A percentile compares a stretch with the other conserved stretches of the same genome.
Evolutionary conservation across 1,140 invertebrate genomes (phyloP).

Genomic region (Apolygus lucorum): DNA sequence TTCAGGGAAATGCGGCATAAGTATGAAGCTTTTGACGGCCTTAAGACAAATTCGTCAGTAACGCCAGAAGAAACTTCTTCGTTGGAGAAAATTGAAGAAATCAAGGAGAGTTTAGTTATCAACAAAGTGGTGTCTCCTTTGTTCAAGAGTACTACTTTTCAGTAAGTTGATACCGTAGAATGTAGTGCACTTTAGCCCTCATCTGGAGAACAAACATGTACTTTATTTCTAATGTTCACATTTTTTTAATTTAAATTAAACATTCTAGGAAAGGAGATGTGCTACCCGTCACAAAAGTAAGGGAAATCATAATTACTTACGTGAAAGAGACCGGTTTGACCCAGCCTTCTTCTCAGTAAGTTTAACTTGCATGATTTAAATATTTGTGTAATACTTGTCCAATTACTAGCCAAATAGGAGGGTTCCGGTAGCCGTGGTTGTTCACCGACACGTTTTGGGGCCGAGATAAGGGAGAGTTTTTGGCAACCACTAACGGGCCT

Average conservation of each 20-base stretch:
- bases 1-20: background rate
- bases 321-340: background rate
- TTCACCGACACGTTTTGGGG: too few relatives aligned
- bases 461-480: too few relatives aligned
- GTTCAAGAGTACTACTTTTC: background rate
- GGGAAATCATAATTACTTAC: background rate
- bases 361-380: too few relatives aligned
- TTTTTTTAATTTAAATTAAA: background rate
- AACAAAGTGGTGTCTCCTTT: background rate
- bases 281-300: background rate
- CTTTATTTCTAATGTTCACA: slow-evolving; percentile 1
- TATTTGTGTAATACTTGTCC: too few relatives aligned
- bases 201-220: background rate
- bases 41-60: background rate
- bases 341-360: too few relatives aligned
- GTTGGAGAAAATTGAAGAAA: background rate
- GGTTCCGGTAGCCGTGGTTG: too few relatives aligned
- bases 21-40: background rate
- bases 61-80: background rate
- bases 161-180: too few relatives aligned
- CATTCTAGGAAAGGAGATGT: background rate
- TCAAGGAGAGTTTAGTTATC: background rate
- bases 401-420: too few relatives aligned
- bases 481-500: too few relatives aligned
- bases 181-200: too few relatives aligned